phyloP scores from a whole-genome alignment of 2,797 vertebrate species.

The Delichon dasypus region DNA sequence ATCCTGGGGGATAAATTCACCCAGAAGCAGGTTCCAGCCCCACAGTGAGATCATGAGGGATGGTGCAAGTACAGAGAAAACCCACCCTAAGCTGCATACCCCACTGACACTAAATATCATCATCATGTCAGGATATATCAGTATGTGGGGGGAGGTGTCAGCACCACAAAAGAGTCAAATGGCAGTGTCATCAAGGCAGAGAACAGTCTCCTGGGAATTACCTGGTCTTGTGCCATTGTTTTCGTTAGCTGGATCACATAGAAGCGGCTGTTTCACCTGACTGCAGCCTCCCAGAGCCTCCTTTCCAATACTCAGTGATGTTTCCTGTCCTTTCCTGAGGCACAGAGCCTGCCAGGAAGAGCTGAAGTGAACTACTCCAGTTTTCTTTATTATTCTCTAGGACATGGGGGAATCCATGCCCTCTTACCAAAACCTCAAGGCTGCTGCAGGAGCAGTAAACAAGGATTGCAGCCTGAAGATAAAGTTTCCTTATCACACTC shows the following conservation, averaged over 20 bases:
- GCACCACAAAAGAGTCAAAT: background rate
- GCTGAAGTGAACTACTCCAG: background rate
- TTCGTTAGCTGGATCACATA: background rate
- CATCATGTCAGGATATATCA: rapidly evolving
- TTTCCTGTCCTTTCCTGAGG: background rate
- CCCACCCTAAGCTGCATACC: background rate
- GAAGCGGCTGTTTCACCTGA: background rate
- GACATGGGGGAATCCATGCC: background rate
- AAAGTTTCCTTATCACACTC: background rate
- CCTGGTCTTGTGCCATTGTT: background rate
- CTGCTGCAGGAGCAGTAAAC: background rate
- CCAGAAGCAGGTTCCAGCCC: background rate
- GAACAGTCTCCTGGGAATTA: background rate
- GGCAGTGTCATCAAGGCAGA: background rate
- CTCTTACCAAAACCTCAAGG: background rate
- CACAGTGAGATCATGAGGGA: background rate
- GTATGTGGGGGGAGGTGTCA: background rate
- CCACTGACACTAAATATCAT: background rate
- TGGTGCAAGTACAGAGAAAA: background rate
- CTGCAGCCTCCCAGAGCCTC: background rate
- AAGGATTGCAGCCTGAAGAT: background rate
- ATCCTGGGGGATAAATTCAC: background rate
- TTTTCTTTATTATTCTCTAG: background rate
- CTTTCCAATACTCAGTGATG: background rate
- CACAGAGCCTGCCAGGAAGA: background rate